Evolutionary conservation across 1,140 invertebrate genomes (phyloP).

Genomic region (Protaetia brevitarsis): DNA sequence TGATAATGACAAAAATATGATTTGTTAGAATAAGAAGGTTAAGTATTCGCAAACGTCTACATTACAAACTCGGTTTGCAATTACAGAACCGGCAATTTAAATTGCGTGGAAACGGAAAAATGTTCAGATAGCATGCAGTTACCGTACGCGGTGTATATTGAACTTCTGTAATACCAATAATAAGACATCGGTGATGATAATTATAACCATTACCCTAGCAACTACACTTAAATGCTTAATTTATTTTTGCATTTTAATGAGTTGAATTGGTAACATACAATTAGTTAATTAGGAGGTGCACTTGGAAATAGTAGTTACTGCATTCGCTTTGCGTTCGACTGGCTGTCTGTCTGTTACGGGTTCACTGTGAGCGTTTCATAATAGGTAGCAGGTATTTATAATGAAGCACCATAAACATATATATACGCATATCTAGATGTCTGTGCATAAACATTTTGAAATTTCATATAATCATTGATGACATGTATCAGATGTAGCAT

Average conservation of each 20-base stretch:
- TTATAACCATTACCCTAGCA: background rate
- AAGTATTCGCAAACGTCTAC: background rate
- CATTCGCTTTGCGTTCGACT: background rate
- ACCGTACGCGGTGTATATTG: background rate
- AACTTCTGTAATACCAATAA: background rate
- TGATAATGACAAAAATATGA: no score
- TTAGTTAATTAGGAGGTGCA: conserved; percentile 11
- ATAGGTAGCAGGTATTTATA: no score
- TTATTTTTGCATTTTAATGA: conserved; percentile 12
- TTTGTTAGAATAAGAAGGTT: no score
- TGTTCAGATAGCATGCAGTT: background rate
- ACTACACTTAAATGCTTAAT: conserved; percentile 10
- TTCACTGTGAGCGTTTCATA: background rate
- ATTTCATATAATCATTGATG: no score
- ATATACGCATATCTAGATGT: no score
- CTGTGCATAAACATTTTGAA: no score
- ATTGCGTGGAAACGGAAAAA: background rate
- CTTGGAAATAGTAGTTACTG: background rate
- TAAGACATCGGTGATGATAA: background rate
- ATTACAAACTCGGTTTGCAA: conserved; percentile 15
- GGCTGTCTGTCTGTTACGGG: background rate
- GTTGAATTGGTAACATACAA: background rate
- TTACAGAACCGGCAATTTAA: background rate
- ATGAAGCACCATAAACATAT: no score
- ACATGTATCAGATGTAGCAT: no score